phyloP scores from a whole-genome alignment of 2,797 vertebrate species.

The Enteromius fasciolatus region DNA sequence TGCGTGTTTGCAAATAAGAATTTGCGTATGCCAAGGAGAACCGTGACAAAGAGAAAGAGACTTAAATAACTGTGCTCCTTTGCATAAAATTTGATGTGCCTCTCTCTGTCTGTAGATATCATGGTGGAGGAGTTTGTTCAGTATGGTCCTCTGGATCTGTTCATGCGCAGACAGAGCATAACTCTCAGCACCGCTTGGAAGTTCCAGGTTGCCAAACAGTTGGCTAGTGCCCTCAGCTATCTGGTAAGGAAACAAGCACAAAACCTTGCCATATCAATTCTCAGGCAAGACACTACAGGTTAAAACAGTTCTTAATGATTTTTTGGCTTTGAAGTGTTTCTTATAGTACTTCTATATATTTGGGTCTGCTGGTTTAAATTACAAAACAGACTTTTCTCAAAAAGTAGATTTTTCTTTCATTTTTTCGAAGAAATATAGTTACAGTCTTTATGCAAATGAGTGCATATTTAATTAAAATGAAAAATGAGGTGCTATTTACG shows the following conservation, averaged over 20 bases:
- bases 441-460: too few species aligned
- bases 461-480: too few species aligned
- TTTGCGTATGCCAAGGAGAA: slow-evolving; percentile 23
- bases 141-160: slow-evolving; percentile 90
- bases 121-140: slow-evolving; percentile 98
- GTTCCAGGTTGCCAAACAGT: slow-evolving; percentile 96
- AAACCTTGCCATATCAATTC: neutral
- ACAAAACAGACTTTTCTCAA: neutral
- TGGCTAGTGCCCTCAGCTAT: slow-evolving; percentile 95
- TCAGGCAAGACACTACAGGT: neutral
- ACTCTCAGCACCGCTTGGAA: slow-evolving; percentile 91
- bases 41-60: neutral
- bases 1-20: slow-evolving; percentile 19
- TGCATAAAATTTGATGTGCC: neutral
- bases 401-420: neutral
- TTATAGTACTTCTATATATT: neutral
- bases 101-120: slow-evolving; percentile 79
- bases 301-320: neutral
- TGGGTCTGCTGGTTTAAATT: neutral
- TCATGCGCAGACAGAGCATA: slow-evolving; percentile 87
- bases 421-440: too few species aligned
- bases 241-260: slow-evolving; percentile 76
- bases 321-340: neutral
- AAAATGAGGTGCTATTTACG: too few species aligned
- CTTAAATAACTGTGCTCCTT: slow-evolving; percentile 7